phyloP scores from a whole-genome alignment of 2,888 invertebrate genomes.

The Sisyra terminalis region DNA sequence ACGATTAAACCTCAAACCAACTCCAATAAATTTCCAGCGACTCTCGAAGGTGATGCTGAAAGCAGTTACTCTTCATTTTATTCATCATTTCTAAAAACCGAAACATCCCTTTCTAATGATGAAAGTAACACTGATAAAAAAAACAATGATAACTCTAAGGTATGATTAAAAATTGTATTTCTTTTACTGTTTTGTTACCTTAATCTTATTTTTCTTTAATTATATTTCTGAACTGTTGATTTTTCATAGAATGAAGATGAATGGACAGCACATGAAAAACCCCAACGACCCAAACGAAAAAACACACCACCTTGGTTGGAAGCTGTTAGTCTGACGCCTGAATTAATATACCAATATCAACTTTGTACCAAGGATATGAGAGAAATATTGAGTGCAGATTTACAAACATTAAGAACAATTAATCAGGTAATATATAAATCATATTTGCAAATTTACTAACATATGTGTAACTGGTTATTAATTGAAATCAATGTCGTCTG shows the following conservation, averaged over 20 bases:
- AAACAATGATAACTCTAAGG: background rate
- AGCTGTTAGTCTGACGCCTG: slow-evolving; percentile 43
- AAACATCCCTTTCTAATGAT: slow-evolving; percentile 30
- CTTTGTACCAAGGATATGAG: slow-evolving; percentile 35
- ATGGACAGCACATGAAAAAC: slow-evolving; percentile 29
- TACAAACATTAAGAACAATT: slow-evolving; percentile 33
- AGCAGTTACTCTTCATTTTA: slow-evolving; percentile 54
- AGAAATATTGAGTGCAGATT: slow-evolving; percentile 45
- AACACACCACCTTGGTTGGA: slow-evolving; percentile 51
- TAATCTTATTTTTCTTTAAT: too few relatives aligned
- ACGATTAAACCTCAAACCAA: too few relatives aligned
- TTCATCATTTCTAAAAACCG: slow-evolving; percentile 53
- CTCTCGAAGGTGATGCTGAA: slow-evolving; percentile 27
- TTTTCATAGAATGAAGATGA: slow-evolving; percentile 7
- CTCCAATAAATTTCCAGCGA: slow-evolving; percentile 22
- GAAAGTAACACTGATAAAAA: slow-evolving; percentile 20
- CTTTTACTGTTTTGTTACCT: too few relatives aligned
- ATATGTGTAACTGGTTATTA: background rate
- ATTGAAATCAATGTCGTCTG: slow-evolving; percentile 4
- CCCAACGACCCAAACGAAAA: slow-evolving; percentile 23
- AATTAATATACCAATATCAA: slow-evolving; percentile 54
- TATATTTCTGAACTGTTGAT: too few relatives aligned
- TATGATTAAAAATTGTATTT: too few relatives aligned
- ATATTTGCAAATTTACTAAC: too few relatives aligned
- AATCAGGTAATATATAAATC: slow-evolving; percentile 30